Evolutionary conservation across 2,888 invertebrate genomes (phyloP).

Genomic region (Apotomis betuletana): DNA sequence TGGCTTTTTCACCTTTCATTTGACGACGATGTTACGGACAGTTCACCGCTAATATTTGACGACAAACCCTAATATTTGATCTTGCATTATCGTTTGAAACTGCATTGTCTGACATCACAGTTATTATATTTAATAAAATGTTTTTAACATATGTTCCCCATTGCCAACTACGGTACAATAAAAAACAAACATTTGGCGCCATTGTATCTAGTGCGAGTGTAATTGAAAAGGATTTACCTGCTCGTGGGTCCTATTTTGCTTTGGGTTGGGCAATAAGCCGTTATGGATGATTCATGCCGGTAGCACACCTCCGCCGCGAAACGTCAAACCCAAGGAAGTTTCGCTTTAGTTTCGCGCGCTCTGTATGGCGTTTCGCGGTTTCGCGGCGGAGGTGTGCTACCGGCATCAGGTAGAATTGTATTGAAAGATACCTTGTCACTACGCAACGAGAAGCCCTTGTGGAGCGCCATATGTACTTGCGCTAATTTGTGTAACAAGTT

Average conservation of each 20-base stretch:
- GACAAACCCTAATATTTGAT: no score
- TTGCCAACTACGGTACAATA: slow-evolving; percentile 1
- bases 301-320: no score
- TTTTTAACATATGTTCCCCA: slow-evolving; percentile 10
- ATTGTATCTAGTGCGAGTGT: slow-evolving; percentile 10
- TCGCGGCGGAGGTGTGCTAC: no score
- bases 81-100: no score
- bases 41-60: no score
- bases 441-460: slow-evolving; percentile 33
- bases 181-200: slow-evolving; percentile 19
- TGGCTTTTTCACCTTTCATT: slow-evolving; percentile 6
- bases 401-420: slow-evolving; percentile 38
- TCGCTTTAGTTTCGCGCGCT: no score
- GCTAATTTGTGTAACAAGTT: slow-evolving; percentile 31
- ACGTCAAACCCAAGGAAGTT: no score
- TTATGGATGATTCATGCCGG: slow-evolving; percentile 36
- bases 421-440: slow-evolving; percentile 26
- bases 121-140: background rate
- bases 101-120: no score
- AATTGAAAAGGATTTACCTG: slow-evolving; percentile 33
- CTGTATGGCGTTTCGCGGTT: no score
- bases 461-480: slow-evolving; percentile 22
- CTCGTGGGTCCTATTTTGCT: slow-evolving; percentile 20
- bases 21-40: background rate
- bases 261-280: slow-evolving; percentile 11